Base-by-base conservation (phyloP, 2,797 vertebrate species). In the Takifugu ocellatus region DNA sequence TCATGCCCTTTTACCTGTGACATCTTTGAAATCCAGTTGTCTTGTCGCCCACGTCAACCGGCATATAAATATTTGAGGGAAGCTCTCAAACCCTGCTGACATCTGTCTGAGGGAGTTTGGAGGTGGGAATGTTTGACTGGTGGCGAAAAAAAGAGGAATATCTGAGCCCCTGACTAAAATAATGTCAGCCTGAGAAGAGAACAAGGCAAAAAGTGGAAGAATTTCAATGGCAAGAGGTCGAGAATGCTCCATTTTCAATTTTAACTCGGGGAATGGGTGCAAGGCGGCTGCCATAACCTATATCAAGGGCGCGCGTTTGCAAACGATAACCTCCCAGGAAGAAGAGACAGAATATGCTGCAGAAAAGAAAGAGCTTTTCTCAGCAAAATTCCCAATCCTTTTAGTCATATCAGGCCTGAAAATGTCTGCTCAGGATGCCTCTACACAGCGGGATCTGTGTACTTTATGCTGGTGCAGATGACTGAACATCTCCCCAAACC, bases 161-260 rank as follows among this genome's bases (percentile, higher is more conserved):
- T 82, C 59, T 65, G 56, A 78, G 86, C 77, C 78, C 62, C 5
- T 6, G 54, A 43, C 75, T 75, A 67, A 78, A 85, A 84, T 74
- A 81, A 82, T 68, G 73, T 77, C 77, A 74, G 74, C 75, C 78
- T 74, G 55, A 21, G 43, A 63, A 80, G 77, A 74, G 74, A 44
- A 61, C 70, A 78, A 65, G 63, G 74, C 70, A 27, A 49, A 76
- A 69, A 72, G 79, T 61, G 61, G 60, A 68, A 70, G 63, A 68
- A 79, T 84, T 89, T 81, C 78, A 89, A 84, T 87, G 77, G 80
- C 76, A 73, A 59, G 74, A 66, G 88, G 87, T 90, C 88, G 89
- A 74, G 74, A 87, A 77, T 64, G 74, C 77, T 88, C 86, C 85
- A 90, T 90, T 90, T 89, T 87, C 70, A 76, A 84, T 78, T 71